Evolutionary conservation across 35 echinoderm and acorn worm genomes (phyloP).

Genomic region (Ophioderma brevispina): DNA sequence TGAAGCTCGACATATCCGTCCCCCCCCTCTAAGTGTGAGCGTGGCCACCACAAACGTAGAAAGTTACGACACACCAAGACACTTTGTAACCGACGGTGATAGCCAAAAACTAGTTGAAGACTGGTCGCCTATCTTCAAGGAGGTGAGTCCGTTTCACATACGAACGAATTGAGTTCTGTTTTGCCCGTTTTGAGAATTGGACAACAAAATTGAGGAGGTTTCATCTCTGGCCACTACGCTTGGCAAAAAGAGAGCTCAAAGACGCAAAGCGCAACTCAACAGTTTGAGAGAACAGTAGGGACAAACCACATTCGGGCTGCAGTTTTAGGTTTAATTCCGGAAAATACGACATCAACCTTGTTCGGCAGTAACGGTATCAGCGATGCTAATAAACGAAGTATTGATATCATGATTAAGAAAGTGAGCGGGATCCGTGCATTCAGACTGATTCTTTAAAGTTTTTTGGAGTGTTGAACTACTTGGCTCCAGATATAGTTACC

Average conservation of each 20-base stretch:
- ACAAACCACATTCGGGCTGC: background rate
- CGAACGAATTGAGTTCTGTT: too few relatives aligned
- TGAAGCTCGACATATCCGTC: background rate
- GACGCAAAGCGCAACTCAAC: background rate
- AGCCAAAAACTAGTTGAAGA: background rate
- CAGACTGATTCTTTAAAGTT: background rate
- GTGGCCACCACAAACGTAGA: background rate
- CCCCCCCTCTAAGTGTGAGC: constrained; percentile 11
- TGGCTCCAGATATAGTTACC: background rate
- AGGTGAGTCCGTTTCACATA: too few relatives aligned
- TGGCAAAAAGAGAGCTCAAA: background rate
- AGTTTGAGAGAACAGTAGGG: background rate
- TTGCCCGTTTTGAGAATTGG: background rate
- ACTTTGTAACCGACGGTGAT: background rate
- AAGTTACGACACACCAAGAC: background rate
- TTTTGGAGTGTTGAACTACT: background rate
- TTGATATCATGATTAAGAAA: background rate
- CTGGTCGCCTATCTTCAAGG: background rate
- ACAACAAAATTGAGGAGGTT: background rate
- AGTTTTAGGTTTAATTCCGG: constrained; percentile 10
- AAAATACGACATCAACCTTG: background rate
- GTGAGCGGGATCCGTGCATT: background rate
- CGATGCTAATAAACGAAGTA: background rate
- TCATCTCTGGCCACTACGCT: background rate
- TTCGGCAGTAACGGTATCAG: background rate